A percentile compares a stretch with the other conserved stretches of the same genome.
Evolutionary conservation across 2,797 vertebrate species (phyloP).

Genomic region (Hoplostethus atlanticus): DNA sequence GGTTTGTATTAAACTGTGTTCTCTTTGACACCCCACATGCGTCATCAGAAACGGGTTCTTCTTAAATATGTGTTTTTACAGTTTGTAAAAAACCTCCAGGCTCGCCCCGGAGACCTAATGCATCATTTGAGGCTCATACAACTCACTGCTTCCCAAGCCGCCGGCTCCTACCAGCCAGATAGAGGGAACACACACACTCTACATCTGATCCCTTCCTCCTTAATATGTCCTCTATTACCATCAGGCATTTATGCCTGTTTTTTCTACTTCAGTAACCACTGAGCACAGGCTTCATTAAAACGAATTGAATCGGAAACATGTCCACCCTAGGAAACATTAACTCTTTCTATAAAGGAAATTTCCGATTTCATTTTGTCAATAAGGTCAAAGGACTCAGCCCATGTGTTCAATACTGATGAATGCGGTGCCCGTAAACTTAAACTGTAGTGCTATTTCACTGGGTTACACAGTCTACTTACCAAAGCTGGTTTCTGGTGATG

Average conservation of each 20-base stretch:
- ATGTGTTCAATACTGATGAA: slow-evolving; percentile 79
- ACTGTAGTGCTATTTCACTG: slow-evolving; percentile 50
- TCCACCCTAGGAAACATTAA: slow-evolving; percentile 98
- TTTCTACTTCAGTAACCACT: slow-evolving; percentile 99
- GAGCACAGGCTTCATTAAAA: slow-evolving; percentile 99
- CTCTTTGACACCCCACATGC: slow-evolving; percentile 27
- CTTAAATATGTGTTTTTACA: slow-evolving; percentile 55
- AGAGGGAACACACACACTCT: slow-evolving; percentile 87
- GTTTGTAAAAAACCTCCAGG: slow-evolving; percentile 66
- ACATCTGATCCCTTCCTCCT: slow-evolving; percentile 82
- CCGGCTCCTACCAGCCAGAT: slow-evolving; percentile 83
- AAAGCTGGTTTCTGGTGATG: slow-evolving; percentile 26
- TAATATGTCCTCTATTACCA: slow-evolving; percentile 96
- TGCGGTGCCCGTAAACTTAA: slow-evolving; percentile 55
- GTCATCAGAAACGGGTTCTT: slow-evolving; percentile 49
- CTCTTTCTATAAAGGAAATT: slow-evolving; percentile 93
- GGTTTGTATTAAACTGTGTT: slow-evolving; percentile 5
- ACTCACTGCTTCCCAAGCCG: slow-evolving; percentile 73
- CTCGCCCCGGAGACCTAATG: slow-evolving; percentile 75
- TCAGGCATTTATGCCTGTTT: slow-evolving; percentile 96
- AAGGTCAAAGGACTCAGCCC: slow-evolving; percentile 84
- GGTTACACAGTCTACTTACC: background rate
- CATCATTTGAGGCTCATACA: slow-evolving; percentile 81
- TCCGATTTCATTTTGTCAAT: slow-evolving; percentile 85
- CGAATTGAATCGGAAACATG: slow-evolving; percentile 99